Conservation (phyloP, 2,797 vertebrate genomes). For the Hapalemur alaotrensis region DNA sequence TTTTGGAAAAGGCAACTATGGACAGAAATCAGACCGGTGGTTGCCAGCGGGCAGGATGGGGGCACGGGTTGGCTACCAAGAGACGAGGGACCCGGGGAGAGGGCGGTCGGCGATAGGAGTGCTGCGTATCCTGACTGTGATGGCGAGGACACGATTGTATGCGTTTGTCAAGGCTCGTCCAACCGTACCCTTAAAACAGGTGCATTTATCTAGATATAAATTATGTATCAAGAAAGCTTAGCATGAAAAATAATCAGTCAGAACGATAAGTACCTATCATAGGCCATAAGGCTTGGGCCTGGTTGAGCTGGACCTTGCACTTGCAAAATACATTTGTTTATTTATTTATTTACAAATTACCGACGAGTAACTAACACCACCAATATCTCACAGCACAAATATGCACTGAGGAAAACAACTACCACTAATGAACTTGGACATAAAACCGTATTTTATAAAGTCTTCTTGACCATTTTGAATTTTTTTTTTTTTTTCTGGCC, state of each 20-base stretch:
- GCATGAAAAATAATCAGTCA: not conserved
- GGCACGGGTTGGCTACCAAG: not conserved
- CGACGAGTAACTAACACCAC: no score
- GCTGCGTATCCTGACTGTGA: no score
- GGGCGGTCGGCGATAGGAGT: not conserved
- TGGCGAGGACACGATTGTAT: fast-evolving
- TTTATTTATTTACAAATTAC: not conserved
- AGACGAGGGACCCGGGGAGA: fast-evolving
- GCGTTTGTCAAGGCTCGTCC: not conserved
- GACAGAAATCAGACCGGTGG: not conserved
- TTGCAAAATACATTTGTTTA: not conserved
- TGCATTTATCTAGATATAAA: not conserved
- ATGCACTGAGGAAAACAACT: not conserved
- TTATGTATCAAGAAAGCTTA: not conserved
- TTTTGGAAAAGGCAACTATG: not conserved
- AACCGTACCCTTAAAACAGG: not conserved
- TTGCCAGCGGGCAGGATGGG: not conserved
- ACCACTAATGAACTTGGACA: not conserved
- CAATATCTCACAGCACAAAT: not conserved
- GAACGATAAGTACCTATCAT: not conserved
- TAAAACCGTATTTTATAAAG: not conserved
- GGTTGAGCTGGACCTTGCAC: not conserved
- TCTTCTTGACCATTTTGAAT: not conserved
- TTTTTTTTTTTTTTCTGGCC: not conserved
- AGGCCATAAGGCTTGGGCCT: not conserved